These are phyloP conservation scores for Semotilus atromaculatus DNA, from an alignment of 2,797 vertebrate genomes.

Conservation along the genomic window DNA sequence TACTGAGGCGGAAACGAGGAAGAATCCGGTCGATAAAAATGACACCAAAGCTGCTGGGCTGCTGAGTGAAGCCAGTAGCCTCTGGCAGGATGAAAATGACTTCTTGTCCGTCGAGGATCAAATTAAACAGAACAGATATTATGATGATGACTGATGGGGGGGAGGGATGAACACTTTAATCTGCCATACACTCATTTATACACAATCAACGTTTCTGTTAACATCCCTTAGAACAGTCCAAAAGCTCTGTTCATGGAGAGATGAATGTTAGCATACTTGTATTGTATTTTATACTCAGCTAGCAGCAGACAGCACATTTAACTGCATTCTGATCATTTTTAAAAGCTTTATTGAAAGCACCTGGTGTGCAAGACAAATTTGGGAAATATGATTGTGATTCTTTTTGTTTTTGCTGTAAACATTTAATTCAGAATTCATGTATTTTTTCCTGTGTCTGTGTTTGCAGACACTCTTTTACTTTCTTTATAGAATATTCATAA, in stretches of 20 bases:
- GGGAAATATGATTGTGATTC: slow-evolving; percentile 64
- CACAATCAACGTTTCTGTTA: slow-evolving; percentile 36
- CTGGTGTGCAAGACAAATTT: slow-evolving; percentile 76
- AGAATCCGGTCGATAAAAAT: slow-evolving; percentile 50
- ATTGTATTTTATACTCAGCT: slow-evolving; percentile 58
- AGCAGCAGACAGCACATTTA: slow-evolving; percentile 67
- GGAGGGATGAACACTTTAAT: slow-evolving; percentile 24
- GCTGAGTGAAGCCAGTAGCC: slow-evolving; percentile 32
- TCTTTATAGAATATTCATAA: slow-evolving; percentile 55
- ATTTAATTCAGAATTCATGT: slow-evolving; percentile 58
- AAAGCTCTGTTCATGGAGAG: slow-evolving; percentile 77
- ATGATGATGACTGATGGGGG: slow-evolving; percentile 70
- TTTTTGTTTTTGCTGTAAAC: slow-evolving; percentile 59
- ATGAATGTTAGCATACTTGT: slow-evolving; percentile 67
- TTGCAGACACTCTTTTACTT: slow-evolving; percentile 51
- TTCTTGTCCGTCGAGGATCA: slow-evolving; percentile 80
- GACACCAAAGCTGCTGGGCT: slow-evolving; percentile 51
- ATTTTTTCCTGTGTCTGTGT: slow-evolving; percentile 54
- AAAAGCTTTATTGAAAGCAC: slow-evolving; percentile 77
- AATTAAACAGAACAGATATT: slow-evolving; percentile 85
- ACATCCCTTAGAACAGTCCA: slow-evolving; percentile 44
- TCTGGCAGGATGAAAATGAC: slow-evolving; percentile 66
- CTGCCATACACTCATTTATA: slow-evolving; percentile 56
- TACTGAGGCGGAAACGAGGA: slow-evolving; percentile 33
- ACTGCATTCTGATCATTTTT: slow-evolving; percentile 65